A percentile compares a stretch with the other conserved stretches of the same genome.
Evolutionary conservation across 1,140 invertebrate genomes (phyloP).

Genomic region (Sipha flava): DNA sequence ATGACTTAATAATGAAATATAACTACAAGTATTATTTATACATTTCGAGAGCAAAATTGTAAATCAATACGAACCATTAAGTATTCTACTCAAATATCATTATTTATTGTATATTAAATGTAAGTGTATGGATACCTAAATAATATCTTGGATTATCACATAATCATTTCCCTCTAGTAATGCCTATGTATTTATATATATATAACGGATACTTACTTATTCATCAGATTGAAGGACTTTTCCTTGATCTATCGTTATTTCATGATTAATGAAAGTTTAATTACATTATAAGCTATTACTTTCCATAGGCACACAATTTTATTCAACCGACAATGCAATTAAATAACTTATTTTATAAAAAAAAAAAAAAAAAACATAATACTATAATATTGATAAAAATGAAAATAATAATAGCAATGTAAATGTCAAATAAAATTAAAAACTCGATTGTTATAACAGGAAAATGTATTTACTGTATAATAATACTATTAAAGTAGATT

Average conservation of each 20-base stretch:
- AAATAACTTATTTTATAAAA: neutral
- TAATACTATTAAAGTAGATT: neutral
- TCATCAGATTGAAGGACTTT: neutral
- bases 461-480: neutral
- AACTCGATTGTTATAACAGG: neutral
- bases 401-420: neutral
- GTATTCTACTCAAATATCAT: no score
- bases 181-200: no score
- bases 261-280: neutral
- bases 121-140: no score
- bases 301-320: neutral
- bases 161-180: no score
- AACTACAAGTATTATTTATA: no score
- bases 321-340: neutral
- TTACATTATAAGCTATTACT: neutral
- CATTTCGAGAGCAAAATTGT: no score
- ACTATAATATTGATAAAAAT: neutral
- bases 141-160: no score
- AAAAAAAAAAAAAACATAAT: no score
- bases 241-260: neutral
- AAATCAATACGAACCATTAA: no score
- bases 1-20: no score
- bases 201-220: neutral
- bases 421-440: neutral
- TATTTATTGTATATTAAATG: no score